These are phyloP conservation scores for Drosophila trapezifrons DNA, from an alignment of 1,140 invertebrate species.

Conservation along the genomic window DNA sequence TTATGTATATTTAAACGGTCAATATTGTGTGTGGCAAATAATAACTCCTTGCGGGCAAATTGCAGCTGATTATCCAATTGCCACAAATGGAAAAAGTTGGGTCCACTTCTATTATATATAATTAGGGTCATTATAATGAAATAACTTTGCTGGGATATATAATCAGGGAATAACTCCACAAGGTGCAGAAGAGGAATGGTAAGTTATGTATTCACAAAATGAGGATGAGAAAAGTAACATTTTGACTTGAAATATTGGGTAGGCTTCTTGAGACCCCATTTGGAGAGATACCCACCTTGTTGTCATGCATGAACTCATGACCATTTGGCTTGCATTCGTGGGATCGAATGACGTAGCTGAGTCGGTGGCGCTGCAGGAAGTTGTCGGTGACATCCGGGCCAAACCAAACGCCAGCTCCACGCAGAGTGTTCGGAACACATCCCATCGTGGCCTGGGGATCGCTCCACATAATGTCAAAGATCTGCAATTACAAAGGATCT, in stretches of 20 bases:
- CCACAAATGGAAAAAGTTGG: background rate
- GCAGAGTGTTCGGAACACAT: conserved; percentile 91
- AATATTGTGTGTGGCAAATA: background rate
- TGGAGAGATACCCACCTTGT: conserved; percentile 86
- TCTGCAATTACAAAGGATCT: conserved; percentile 84
- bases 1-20: background rate
- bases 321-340: conserved; percentile 97
- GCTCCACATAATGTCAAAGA: conserved; percentile 96
- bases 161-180: too few relatives aligned
- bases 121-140: background rate
- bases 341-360: conserved; percentile 92
- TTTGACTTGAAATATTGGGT: background rate
- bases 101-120: background rate
- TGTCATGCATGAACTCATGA: conserved; percentile 93
- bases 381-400: conserved; percentile 93
- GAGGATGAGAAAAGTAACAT: background rate
- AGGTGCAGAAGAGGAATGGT: too few relatives aligned
- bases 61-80: conserved; percentile 3
- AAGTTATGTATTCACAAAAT: too few relatives aligned
- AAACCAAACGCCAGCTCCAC: conserved; percentile 96
- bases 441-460: conserved; percentile 91
- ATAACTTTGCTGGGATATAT: background rate
- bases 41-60: background rate
- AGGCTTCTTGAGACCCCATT: too few relatives aligned
- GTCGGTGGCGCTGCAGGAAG: conserved; percentile 90